Base-by-base conservation (phyloP, 2,888 invertebrate species). In the Caenorhabditis japonica region DNA sequence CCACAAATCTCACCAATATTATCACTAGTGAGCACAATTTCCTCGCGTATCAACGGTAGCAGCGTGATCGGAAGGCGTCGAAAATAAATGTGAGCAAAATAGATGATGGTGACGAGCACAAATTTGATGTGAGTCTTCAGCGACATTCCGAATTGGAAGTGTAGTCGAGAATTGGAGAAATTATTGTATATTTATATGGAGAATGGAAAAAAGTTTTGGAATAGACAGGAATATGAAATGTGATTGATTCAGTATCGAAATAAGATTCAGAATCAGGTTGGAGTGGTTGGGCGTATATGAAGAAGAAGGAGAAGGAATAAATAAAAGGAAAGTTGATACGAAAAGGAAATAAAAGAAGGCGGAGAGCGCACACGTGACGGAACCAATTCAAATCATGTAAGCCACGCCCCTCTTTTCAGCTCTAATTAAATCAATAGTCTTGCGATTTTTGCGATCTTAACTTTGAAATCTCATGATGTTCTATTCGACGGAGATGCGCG, bases 1-100 rank as follows among this genome's bases (percentile, higher is more conserved):
- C n/a, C n/a, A n/a, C n/a, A n/a, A n/a, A n/a, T n/a, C n/a, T 64
- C n/a, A 72, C 72, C 72, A 25, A 72, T 66, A 55, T 72, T 60
- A 60, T 72, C 72, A 23, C 72, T 66, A 0, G 53, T 64, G n/a
- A 72, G 49, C 43, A 55, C 59, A 51, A 72, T 72, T 43, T 72
- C 72, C 7, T 60, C 64, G 15, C 72, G 39, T 10, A 72, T 72
- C 60, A 72, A 17, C 10, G 72, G 72, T 36, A 72, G 13, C 15
- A 72, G 21, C 0, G 72, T 72, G 39, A 72, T 66, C 0, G 72
- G 72, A 25, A 72, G 60, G 17, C 72, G 72, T 64, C 72, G 72
- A 38, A 72, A 72, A 53, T 72, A 72, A 49, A 72, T 72, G 51
- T 72, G 72, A 41, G 72, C 64, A 60, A 66, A 72, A 46, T 72